Evolutionary conservation across 2,797 vertebrate genomes (phyloP), one percentile per base, ranked within the genome.

Genomic region (Ciconia nigra): DNA sequence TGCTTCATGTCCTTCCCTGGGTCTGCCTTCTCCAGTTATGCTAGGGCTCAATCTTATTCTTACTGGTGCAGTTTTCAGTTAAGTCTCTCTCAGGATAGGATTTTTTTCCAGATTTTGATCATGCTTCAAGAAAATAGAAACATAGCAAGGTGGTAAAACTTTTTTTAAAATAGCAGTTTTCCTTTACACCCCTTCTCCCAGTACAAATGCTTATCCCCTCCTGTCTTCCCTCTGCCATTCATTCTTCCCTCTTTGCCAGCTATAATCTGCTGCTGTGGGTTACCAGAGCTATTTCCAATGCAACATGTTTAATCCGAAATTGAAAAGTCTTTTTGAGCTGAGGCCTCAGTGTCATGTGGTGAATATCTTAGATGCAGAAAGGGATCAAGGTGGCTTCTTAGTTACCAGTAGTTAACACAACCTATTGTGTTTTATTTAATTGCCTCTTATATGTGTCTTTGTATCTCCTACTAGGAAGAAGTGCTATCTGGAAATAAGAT

Each of bases 241-340:
- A 46, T 79, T 63, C n/a, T 9, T 78, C 51, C 46, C 58, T 73
- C 41, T 58, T 80, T 49, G 55, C 81, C 46, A 13, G 47, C 18
- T 70, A 13, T 87, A 94, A 91, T 89, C 81, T 63, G 62, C 85
- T 72, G 76, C 87, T 51, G 70, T 51, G 66, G 44, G 7, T 95
- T 86, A 83, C 82, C 86, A 33, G 42, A 87, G 88, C 90, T 83
- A 35, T 76, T 97, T 91, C 83, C 76, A 91, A 55, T 90, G 74
- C 77, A 66, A 67, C 15, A 5, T 17, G 7, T 77, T 92, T 96
- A 96, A 97, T 96, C 93, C n/a, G 0, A 95, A 95, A 97, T 87
- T 91, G 92, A 88, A 97, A 97, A 95, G 90, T 91, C 93, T 92
- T 96, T 94, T 91, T 96, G 88, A 58, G 20, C 86, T 5, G 92